phyloP scores from a whole-genome alignment of 2,888 invertebrate species.

The Tinea pellionella region DNA sequence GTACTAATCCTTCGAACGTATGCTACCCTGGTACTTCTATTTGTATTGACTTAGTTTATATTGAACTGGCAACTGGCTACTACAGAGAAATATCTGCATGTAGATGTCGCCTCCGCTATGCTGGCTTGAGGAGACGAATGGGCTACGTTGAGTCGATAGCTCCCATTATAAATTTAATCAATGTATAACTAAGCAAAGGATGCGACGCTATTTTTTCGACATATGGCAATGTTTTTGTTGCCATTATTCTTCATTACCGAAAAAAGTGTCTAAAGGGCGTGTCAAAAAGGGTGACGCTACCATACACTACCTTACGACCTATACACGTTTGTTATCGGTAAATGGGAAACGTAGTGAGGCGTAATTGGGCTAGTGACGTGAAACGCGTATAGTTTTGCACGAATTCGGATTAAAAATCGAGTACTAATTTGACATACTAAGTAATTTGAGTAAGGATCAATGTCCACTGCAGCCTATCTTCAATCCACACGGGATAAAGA shows the following conservation, averaged over 20 bases:
- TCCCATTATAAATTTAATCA: no score
- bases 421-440: no score
- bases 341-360: not conserved
- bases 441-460: no score
- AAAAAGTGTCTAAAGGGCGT: not conserved
- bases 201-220: not conserved
- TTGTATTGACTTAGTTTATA: not conserved
- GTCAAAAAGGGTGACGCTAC: not conserved
- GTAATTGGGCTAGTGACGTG: not conserved
- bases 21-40: constrained; percentile 5
- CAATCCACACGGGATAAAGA: no score
- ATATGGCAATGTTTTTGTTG: not conserved
- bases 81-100: no score
- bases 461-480: no score
- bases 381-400: no score
- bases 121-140: no score
- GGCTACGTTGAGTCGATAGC: no score
- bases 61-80: no score
- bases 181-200: not conserved
- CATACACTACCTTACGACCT: not conserved
- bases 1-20: not conserved
- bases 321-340: not conserved
- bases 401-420: no score
- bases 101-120: no score
- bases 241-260: not conserved